These are phyloP conservation scores for Leptothorax acervorum DNA, from an alignment of 2,888 invertebrate species.

Conservation along the genomic window DNA sequence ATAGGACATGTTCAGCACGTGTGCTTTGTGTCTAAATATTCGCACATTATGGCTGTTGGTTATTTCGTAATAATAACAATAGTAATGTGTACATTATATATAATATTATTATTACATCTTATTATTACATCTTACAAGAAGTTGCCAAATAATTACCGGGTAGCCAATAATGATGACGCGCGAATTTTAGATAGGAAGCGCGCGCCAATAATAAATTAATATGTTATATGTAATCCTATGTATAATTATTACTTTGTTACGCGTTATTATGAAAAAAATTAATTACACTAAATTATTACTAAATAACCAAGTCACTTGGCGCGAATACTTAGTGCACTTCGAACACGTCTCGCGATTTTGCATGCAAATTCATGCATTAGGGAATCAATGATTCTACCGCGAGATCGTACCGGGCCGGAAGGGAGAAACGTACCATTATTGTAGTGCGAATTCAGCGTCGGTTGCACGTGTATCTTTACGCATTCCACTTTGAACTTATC, in stretches of 20 bases:
- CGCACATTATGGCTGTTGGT: too few species aligned
- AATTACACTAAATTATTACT: background rate
- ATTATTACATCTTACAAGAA: too few species aligned
- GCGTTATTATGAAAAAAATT: background rate
- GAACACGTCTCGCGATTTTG: background rate
- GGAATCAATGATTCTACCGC: background rate
- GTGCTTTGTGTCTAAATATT: too few species aligned
- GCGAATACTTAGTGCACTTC: background rate
- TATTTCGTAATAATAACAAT: too few species aligned
- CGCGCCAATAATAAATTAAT: background rate
- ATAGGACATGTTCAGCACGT: too few species aligned
- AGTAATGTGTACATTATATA: too few species aligned
- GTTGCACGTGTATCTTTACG: conserved; percentile 75
- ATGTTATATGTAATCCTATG: too few species aligned
- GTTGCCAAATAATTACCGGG: background rate
- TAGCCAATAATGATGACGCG: background rate
- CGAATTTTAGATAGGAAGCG: background rate
- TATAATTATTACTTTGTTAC: background rate
- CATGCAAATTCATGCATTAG: background rate
- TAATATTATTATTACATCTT: too few species aligned
- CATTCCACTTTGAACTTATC: background rate
- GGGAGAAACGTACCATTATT: conserved; percentile 60
- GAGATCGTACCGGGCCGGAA: background rate
- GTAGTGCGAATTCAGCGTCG: conserved; percentile 48
- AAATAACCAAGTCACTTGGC: background rate